A percentile compares a stretch with the other conserved stretches of the same genome.
phyloP scores from a whole-genome alignment of 2,113 vertebrate genomes.

The Apaloderma vittatum region DNA sequence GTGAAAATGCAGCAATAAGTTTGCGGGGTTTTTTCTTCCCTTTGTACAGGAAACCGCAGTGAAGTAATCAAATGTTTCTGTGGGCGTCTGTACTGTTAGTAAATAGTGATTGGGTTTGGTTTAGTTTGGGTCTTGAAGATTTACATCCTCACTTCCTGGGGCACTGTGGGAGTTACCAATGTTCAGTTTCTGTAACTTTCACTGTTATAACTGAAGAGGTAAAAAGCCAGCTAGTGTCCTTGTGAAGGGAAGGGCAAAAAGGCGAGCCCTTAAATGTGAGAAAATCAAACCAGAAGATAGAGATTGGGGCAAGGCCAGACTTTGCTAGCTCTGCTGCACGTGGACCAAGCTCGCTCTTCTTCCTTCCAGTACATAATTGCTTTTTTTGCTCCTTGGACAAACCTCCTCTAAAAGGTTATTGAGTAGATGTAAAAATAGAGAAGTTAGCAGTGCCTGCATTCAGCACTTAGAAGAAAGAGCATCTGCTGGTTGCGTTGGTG shows the following conservation, averaged over 20 bases:
- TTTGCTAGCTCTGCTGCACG: not conserved
- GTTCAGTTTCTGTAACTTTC: not conserved
- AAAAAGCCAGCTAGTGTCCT: not conserved
- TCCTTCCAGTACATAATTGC: accelerated
- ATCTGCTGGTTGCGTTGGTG: not conserved
- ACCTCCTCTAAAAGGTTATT: not conserved
- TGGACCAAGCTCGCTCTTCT: not conserved
- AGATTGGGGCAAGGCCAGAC: not conserved
- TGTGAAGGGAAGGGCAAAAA: not conserved
- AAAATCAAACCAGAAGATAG: not conserved
- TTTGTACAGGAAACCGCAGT: not conserved
- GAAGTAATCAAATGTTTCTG: not conserved
- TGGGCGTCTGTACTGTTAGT: not conserved
- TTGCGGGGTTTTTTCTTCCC: not conserved
- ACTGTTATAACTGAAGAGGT: not conserved
- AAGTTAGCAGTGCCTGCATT: not conserved
- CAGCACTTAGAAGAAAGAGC: not conserved
- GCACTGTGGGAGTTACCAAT: not conserved
- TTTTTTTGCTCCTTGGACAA: not conserved
- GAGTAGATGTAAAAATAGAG: not conserved
- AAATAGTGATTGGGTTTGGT: not conserved
- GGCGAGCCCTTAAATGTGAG: not conserved
- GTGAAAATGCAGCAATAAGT: not conserved
- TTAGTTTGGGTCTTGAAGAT: not conserved
- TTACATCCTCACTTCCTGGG: not conserved